These are phyloP conservation scores for Cerastoderma edule DNA, from an alignment of 2,888 invertebrate genomes.

Conservation along the genomic window DNA sequence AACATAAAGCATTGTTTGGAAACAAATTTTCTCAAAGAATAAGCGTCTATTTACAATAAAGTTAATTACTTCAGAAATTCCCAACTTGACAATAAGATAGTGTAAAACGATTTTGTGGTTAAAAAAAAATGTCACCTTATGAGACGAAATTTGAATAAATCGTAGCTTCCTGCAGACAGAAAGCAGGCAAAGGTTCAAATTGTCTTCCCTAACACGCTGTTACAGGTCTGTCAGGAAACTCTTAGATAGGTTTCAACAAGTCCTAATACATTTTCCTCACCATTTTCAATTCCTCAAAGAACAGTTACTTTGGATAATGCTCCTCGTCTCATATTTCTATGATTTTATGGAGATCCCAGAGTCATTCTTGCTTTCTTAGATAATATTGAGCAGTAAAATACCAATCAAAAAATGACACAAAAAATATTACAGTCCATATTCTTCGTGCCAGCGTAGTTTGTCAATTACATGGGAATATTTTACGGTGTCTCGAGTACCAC, in stretches of 20 bases:
- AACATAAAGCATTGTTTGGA: too few species aligned
- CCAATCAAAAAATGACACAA: conserved; percentile 52
- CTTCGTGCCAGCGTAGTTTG: conserved; percentile 57
- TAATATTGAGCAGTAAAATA: conserved; percentile 47
- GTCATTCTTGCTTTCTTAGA: conserved; percentile 31
- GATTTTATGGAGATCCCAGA: conserved; percentile 26
- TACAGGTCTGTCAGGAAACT: conserved; percentile 7
- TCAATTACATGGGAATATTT: conserved; percentile 58
- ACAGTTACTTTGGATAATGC: conserved; percentile 31
- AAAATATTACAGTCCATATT: conserved; percentile 25
- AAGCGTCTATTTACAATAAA: too few species aligned
- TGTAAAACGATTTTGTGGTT: not conserved
- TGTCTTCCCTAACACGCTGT: conserved; percentile 13
- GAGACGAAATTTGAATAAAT: conserved; percentile 24
- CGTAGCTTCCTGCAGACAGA: conserved; percentile 11
- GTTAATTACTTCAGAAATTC: too few species aligned
- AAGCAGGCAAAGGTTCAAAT: conserved; percentile 17
- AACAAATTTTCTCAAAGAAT: too few species aligned
- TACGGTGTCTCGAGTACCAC: conserved; percentile 51
- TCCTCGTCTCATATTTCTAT: conserved; percentile 16
- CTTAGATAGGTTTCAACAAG: conserved; percentile 49
- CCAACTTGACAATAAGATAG: not conserved
- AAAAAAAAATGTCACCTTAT: conserved; percentile 15
- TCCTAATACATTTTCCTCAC: conserved; percentile 39
- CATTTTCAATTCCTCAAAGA: conserved; percentile 43